Conservation (phyloP, 2,797 vertebrate genomes). For the Pipistrellus pipistrellus region DNA sequence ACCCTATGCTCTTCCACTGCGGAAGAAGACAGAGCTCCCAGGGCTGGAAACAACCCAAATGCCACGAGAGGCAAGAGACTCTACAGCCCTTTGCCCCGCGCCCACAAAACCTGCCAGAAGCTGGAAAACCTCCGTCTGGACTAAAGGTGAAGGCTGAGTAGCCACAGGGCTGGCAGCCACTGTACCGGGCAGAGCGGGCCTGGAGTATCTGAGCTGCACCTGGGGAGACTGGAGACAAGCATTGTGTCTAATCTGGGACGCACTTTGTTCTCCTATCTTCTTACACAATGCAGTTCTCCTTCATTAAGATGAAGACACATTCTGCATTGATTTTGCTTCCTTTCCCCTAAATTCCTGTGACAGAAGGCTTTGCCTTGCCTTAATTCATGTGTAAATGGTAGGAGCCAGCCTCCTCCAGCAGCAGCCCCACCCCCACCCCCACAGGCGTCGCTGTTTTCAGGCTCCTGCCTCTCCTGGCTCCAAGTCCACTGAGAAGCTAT, state of each 20-base stretch:
- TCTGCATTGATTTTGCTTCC: neutral
- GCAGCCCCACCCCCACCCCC: neutral
- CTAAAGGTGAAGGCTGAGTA: neutral
- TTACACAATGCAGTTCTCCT: neutral
- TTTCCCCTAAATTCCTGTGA: neutral
- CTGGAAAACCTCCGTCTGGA: neutral
- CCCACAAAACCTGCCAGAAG: neutral
- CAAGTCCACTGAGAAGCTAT: conserved; percentile 80
- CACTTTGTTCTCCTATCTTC: neutral
- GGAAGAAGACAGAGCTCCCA: neutral
- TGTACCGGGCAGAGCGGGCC: fast-evolving
- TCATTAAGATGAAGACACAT: conserved; percentile 20
- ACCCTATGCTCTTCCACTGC: neutral
- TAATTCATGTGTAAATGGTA: neutral
- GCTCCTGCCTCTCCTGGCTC: conserved; percentile 68
- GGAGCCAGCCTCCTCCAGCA: neutral
- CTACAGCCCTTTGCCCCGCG: neutral
- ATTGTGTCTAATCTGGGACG: neutral
- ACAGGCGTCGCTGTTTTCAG: neutral
- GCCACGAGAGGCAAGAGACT: neutral
- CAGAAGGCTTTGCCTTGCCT: neutral
- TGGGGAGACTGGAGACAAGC: neutral
- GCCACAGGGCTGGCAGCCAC: neutral
- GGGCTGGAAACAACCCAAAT: neutral
- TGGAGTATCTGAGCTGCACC: neutral